Base-by-base conservation (phyloP, 2,888 invertebrate species). In the Athalia circularis region DNA sequence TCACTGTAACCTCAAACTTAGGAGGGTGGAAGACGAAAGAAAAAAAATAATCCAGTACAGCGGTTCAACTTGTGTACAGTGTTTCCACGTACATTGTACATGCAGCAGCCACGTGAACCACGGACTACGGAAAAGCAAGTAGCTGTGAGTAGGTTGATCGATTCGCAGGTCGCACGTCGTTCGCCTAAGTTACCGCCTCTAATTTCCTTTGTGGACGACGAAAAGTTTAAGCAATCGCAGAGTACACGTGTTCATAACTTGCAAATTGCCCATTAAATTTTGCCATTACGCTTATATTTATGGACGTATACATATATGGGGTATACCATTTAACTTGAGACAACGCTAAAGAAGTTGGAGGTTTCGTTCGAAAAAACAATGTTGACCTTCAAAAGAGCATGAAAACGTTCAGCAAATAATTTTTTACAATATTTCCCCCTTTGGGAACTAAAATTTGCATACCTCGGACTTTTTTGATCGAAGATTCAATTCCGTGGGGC, bases 231-330 rank as follows among this genome's bases (percentile, higher is more conserved):
- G 72, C 8, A 59, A 47, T 59, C 13, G 59, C 43, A 13, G 8
- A 15, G 72, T 72, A 72, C 72, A 72, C 72, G 57, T 72, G 72
- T 72, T 72, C 13, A 13, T 13, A 72, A 72, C 72, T 72, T 72
- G 72, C 59, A 72, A 72, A 72, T 72, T 72, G 72, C 45, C 72
- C 72, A 72, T 72, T 72, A 72, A 72, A 72, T 72, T 72, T 9
- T 59, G 45, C 72, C 72, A 2, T 29, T 29, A 29, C 29, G 29
- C 1, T 29, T 29, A 29, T 29, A 29, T 29, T 29, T 29, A 29
- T 29, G 29, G 29, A 29, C 2, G 29, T 29, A 29, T 29, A 29
- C 29, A 29, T 29, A 29, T 29, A 29, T 2, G 29, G 29, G 29
- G 29, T 29, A 29, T 29, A 29, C 29, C 29, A 29, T 13, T 72